Evolutionary conservation across 1,140 invertebrate species (phyloP).

Genomic region (Zaprionus inermis): DNA sequence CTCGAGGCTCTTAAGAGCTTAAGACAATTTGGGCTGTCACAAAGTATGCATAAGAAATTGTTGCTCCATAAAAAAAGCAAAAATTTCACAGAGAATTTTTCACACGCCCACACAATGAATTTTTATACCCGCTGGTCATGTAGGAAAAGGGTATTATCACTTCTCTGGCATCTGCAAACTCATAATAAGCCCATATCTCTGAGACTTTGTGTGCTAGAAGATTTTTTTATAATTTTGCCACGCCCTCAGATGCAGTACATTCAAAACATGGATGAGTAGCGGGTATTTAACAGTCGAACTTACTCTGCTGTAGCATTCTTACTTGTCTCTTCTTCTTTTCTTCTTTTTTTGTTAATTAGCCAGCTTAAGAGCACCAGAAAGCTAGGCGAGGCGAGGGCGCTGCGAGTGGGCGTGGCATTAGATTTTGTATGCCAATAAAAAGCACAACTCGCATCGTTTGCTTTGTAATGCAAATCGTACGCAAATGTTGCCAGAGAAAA

Average conservation of each 20-base stretch:
- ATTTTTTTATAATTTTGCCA: too few relatives aligned
- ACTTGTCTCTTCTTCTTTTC: conserved; percentile 9
- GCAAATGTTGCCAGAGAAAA: conserved; percentile 75
- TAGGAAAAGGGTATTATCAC: not conserved
- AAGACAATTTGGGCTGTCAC: conserved; percentile 11
- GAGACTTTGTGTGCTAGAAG: too few relatives aligned
- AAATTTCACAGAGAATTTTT: not conserved
- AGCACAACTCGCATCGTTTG: conserved; percentile 40
- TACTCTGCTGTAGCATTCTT: not conserved
- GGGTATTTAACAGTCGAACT: not conserved
- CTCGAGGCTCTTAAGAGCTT: conserved; percentile 16
- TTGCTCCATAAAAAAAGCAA: conserved; percentile 36
- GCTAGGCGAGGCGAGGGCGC: not conserved
- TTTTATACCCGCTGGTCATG: not conserved
- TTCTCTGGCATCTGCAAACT: too few relatives aligned
- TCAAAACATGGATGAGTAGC: not conserved
- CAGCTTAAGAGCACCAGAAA: conserved; percentile 39
- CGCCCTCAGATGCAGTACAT: too few relatives aligned
- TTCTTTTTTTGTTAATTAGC: conserved; percentile 57
- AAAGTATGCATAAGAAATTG: conserved; percentile 16
- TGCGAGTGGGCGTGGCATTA: conserved; percentile 42
- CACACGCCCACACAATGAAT: not conserved
- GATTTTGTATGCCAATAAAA: conserved; percentile 59
- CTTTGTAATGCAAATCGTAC: conserved; percentile 78
- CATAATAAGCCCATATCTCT: too few relatives aligned